Conservation (phyloP, 2,797 vertebrate genomes). For the Philypnodon macrostomus region DNA sequence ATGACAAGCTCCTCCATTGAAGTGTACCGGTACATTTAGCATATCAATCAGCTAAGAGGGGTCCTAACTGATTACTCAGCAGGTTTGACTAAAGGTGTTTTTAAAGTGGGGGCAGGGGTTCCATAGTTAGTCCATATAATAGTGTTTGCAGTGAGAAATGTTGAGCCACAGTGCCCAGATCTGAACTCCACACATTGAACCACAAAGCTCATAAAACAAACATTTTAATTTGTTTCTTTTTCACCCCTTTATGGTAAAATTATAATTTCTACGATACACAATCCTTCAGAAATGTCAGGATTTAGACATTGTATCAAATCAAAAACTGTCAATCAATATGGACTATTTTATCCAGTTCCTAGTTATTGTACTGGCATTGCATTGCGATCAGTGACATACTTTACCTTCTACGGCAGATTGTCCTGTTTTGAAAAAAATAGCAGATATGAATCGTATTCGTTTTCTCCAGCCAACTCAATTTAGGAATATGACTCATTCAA, state of each 20-base stretch:
- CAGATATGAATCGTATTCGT: neutral
- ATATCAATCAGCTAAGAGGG: constrained; percentile 37
- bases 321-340: neutral
- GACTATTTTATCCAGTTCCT: neutral
- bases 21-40: constrained; percentile 15
- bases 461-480: neutral
- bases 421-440: neutral
- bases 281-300: no score
- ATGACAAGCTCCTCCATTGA: neutral
- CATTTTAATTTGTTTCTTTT: no score
- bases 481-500: constrained; percentile 16
- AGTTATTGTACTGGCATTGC: neutral
- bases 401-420: neutral
- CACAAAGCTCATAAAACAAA: no score
- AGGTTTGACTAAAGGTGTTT: constrained; percentile 31
- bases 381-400: neutral
- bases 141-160: no score
- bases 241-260: no score
- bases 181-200: no score
- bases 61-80: constrained; percentile 17
- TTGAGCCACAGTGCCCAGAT: no score
- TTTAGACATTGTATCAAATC: no score
- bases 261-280: no score
- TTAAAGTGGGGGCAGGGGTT: constrained; percentile 25
- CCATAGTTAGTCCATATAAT: no score